Base-by-base conservation (phyloP, 2,113 vertebrate species). In the Rana temporaria region DNA sequence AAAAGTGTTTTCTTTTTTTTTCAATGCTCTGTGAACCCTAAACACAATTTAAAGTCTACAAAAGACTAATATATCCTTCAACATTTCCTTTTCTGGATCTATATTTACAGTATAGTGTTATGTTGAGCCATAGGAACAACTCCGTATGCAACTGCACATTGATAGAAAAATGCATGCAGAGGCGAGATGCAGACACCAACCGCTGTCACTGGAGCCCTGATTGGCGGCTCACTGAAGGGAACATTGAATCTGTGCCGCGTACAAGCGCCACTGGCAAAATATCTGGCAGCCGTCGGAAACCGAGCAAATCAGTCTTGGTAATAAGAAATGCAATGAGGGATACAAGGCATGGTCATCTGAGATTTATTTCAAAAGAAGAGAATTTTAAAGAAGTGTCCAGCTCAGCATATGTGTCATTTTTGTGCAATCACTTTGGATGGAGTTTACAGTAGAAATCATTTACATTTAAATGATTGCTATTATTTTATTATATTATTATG, bases 41-140 rank as follows among this genome's bases (percentile, higher is more conserved):
- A 14, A 48, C 8, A 12, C 42, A 48, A 14, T 38, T 38, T 2
- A 0, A 38, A 8, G 4, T 8, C 34, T 38, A 38, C 7, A 15
- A 22, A 11, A 52, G 67, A 18, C 67, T 11, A 12, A 38, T 69
- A 6, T 6, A 69, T 48, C 19, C 14, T 55, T 4, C 15, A 55
- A 53, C 20, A 9, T 26, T 48, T 85, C 87, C 86, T 86, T 85
- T 90, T 82, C 80, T 84, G 75, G 30, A 71, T 34, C 0, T 48
- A 18, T 11, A 24, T n/a, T 34, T 30, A 30, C 26, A 38, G 56
- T 48, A 30, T 48, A 38, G 56, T 48, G 38, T 15, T 26, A 48
- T 65, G 62, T 34, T 74, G 70, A 75, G 32, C 7, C 48, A 67
- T 75, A 55, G 26, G n/a, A 66, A 16, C 30, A 3, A 30, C 69